These are phyloP conservation scores for Pseudopodoces humilis DNA, from an alignment of 2,113 vertebrate species.

Conservation along the genomic window DNA sequence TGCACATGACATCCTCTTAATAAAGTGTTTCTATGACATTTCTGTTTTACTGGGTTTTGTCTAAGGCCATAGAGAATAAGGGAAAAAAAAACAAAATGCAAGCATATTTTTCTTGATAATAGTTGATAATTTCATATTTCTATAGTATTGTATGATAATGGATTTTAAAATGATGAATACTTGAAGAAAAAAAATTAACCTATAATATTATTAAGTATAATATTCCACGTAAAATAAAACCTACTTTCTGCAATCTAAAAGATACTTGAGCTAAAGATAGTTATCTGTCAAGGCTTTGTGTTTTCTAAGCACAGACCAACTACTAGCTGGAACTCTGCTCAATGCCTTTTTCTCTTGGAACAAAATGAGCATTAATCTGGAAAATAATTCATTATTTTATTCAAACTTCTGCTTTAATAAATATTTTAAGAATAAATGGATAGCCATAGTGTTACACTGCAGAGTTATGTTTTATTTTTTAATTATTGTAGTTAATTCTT, in stretches of 20 bases:
- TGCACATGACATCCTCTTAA: not conserved
- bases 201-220: not conserved
- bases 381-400: not conserved
- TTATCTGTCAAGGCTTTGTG: not conserved
- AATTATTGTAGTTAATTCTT: not conserved
- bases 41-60: conserved; percentile 14
- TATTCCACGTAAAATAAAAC: not conserved
- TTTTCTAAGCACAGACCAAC: not conserved
- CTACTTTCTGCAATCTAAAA: not conserved
- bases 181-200: not conserved
- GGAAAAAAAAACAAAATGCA: not conserved
- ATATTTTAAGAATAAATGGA: not conserved
- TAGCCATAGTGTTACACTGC: not conserved
- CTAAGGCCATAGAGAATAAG: not conserved
- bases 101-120: not conserved
- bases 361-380: not conserved
- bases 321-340: not conserved
- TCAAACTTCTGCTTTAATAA: not conserved
- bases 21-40: not conserved
- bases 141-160: not conserved
- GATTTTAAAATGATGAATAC: not conserved
- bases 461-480: not conserved
- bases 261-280: not conserved
- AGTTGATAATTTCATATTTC: not conserved
- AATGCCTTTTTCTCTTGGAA: not conserved